phyloP scores from a whole-genome alignment of 2,888 invertebrate genomes.

The Drosophila borealis region DNA sequence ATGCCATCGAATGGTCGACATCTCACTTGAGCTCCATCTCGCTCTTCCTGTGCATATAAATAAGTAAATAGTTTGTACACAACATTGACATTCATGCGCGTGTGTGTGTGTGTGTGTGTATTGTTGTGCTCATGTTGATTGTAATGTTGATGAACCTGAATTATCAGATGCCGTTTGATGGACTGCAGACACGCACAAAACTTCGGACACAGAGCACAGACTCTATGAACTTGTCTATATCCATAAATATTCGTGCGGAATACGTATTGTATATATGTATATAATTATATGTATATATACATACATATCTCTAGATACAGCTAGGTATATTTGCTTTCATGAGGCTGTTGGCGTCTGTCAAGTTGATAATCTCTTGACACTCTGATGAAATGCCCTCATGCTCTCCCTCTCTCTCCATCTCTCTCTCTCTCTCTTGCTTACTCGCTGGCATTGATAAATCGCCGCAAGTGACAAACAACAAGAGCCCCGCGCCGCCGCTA shows the following conservation, averaged over 20 bases:
- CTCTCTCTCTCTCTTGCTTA: slow-evolving; percentile 37
- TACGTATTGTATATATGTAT: background rate
- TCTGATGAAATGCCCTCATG: slow-evolving; percentile 76
- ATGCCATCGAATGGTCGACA: slow-evolving; percentile 56
- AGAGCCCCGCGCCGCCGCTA: slow-evolving; percentile 47
- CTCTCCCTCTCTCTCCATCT: background rate
- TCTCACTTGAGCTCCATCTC: slow-evolving; percentile 34
- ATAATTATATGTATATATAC: background rate
- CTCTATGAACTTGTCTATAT: slow-evolving; percentile 23
- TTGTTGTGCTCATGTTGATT: slow-evolving; percentile 64
- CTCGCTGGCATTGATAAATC: slow-evolving; percentile 79
- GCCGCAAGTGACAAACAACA: slow-evolving; percentile 74
- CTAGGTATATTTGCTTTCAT: background rate
- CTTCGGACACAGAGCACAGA: slow-evolving; percentile 31
- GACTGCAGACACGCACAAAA: slow-evolving; percentile 74
- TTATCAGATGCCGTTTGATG: slow-evolving; percentile 78
- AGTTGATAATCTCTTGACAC: slow-evolving; percentile 80
- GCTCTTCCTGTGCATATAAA: slow-evolving; percentile 51
- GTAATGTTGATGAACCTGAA: slow-evolving; percentile 79
- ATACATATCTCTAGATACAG: background rate
- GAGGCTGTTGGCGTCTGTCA: slow-evolving; percentile 46
- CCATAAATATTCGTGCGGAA: slow-evolving; percentile 9
- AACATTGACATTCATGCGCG: slow-evolving; percentile 67
- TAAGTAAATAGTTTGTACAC: slow-evolving; percentile 70
- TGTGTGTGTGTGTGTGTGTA: slow-evolving; percentile 21